A percentile compares a stretch with the other conserved stretches of the same genome.
Evolutionary conservation across 2,797 vertebrate species (phyloP).

Genomic region (Lacerta bilineata): DNA sequence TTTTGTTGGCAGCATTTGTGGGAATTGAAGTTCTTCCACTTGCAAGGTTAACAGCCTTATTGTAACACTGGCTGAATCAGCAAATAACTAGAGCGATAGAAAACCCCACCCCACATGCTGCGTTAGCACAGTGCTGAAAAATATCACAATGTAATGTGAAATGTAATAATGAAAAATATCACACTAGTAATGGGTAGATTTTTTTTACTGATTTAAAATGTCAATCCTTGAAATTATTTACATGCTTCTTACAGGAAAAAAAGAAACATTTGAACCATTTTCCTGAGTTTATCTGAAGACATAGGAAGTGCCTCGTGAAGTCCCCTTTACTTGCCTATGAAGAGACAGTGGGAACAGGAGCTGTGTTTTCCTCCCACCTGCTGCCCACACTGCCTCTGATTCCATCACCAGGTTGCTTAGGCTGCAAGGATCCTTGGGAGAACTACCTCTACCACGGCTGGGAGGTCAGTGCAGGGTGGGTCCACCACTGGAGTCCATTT

Average conservation of each 20-base stretch:
- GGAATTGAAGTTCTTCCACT: neutral
- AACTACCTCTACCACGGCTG: neutral
- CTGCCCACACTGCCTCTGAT: neutral
- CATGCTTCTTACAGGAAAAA: neutral
- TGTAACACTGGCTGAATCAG: neutral
- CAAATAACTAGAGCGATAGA: neutral
- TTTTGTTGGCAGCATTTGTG: neutral
- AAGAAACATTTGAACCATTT: neutral
- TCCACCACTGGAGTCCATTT: too few species aligned
- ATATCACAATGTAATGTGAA: neutral
- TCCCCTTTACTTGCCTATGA: neutral
- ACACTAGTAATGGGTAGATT: neutral
- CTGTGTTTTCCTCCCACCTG: neutral
- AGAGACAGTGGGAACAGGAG: neutral
- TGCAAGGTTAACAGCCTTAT: neutral
- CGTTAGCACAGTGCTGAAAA: neutral
- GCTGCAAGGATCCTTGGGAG: neutral
- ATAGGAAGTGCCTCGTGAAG: neutral
- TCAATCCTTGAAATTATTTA: neutral
- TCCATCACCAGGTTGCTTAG: neutral
- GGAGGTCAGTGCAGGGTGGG: too few species aligned
- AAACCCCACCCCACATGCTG: neutral
- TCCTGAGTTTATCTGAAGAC: neutral
- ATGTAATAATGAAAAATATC: neutral
- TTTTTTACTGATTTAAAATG: neutral